These are phyloP conservation scores for Heliocidaris tuberculata DNA, from an alignment of 35 echinoderm and acorn worm genomes.

Conservation along the genomic window DNA sequence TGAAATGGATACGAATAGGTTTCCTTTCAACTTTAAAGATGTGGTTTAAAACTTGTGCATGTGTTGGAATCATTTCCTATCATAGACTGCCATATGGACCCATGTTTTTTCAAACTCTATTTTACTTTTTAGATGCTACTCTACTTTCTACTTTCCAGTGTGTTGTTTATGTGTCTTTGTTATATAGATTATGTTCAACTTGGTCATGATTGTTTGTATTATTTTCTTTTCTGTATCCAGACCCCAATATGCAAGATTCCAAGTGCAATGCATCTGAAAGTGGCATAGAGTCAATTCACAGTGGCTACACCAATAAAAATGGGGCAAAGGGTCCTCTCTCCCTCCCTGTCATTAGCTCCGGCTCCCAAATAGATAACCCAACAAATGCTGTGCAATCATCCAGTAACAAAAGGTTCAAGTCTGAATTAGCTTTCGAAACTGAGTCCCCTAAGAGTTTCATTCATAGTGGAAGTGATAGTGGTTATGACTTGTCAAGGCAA, in stretches of 20 bases:
- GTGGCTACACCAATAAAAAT: conserved; percentile 3
- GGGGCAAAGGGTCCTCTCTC: not conserved
- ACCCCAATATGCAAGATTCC: not conserved
- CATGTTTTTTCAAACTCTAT: no score
- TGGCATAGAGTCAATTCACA: conserved; percentile 39
- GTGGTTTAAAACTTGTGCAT: no score
- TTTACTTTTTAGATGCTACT: no score
- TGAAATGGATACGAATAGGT: no score
- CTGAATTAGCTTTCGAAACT: not conserved
- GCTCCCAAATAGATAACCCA: not conserved
- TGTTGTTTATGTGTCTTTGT: no score
- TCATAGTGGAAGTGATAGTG: not conserved
- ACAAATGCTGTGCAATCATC: not conserved
- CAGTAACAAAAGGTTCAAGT: not conserved
- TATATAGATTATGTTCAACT: no score
- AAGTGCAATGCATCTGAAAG: conserved; percentile 45
- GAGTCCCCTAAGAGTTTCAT: not conserved
- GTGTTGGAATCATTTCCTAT: no score
- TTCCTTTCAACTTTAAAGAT: no score
- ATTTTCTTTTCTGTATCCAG: conserved; percentile 35
- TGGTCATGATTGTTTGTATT: conserved; percentile 6
- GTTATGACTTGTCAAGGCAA: not conserved
- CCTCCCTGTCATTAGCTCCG: not conserved
- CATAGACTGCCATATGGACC: no score
- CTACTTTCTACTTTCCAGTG: no score